Percentiles rank a stretch among this genome's conserved stretches.
Conservation (phyloP, 1,140 invertebrate species). For the Hypothenemus hampei region DNA sequence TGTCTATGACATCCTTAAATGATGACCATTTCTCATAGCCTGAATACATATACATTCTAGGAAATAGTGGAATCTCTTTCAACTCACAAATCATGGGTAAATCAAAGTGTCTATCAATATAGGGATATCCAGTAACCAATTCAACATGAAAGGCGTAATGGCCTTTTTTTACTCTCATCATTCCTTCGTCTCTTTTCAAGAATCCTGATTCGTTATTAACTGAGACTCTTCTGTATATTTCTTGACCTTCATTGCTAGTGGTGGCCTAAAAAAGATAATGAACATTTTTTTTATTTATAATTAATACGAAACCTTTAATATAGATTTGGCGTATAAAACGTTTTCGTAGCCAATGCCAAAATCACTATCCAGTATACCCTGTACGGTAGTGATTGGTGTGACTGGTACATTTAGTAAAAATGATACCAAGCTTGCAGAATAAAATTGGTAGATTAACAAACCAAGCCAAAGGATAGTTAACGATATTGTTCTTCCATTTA, state of each 20-base stretch:
- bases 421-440: conserved; percentile 68
- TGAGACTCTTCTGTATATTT: conserved; percentile 12
- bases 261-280: background rate
- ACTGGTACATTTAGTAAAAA: conserved; percentile 60
- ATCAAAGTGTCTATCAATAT: conserved; percentile 34
- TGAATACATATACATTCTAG: conserved; percentile 32
- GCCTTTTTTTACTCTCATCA: conserved; percentile 33
- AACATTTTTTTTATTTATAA: too few species aligned
- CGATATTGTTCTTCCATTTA: conserved; percentile 57
- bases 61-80: conserved; percentile 37
- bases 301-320: conserved; percentile 18
- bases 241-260: conserved; percentile 8
- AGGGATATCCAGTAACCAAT: conserved; percentile 36
- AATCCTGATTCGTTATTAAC: conserved; percentile 24
- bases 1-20: conserved; percentile 35
- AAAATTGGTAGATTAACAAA: conserved; percentile 63
- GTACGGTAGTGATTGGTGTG: conserved; percentile 56
- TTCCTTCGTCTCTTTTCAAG: conserved; percentile 26
- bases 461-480: conserved; percentile 57
- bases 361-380: conserved; percentile 29
- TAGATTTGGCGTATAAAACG: conserved; percentile 29
- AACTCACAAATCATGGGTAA: conserved; percentile 38
- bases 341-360: conserved; percentile 34
- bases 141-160: conserved; percentile 39
- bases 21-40: conserved; percentile 37